Percentiles rank a stretch among this genome's conserved stretches.
These are phyloP conservation scores for Thelaira solivaga DNA, from an alignment of 2,888 invertebrate species.

Conservation along the genomic window DNA sequence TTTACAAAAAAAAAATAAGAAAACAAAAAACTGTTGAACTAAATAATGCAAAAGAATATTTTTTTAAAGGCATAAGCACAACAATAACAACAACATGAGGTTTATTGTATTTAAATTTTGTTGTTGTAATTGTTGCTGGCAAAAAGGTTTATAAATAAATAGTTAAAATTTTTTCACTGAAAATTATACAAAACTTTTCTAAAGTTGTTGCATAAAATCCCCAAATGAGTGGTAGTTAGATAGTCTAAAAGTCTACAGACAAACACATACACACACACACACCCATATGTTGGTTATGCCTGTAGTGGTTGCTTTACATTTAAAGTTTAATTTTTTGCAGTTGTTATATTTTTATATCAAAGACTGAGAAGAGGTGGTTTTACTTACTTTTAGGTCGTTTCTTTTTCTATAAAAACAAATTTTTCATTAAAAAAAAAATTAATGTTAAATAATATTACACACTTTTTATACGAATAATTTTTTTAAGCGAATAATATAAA, in stretches of 20 bases:
- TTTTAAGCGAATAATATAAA: no score
- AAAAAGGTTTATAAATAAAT: slow-evolving; percentile 9
- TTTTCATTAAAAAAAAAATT: no score
- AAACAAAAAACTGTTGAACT: slow-evolving; percentile 27
- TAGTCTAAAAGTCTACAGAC: neutral
- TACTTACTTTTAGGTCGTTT: no score
- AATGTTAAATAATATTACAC: no score
- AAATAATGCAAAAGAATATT: slow-evolving; percentile 35
- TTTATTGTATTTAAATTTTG: neutral
- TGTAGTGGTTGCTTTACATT: no score
- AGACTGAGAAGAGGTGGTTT: no score
- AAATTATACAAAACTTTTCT: neutral
- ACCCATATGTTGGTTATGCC: no score
- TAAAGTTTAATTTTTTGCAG: no score
- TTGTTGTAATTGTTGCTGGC: neutral
- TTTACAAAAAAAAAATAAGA: neutral
- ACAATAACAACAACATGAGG: slow-evolving; percentile 22
- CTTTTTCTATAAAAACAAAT: no score
- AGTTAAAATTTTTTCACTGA: neutral
- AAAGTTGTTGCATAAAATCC: neutral
- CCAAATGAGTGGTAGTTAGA: neutral
- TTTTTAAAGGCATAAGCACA: neutral
- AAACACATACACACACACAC: no score
- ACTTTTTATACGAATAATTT: no score
- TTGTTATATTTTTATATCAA: no score